Conservation (phyloP, 2,888 invertebrate genomes). For the Ochlodes sylvanus region DNA sequence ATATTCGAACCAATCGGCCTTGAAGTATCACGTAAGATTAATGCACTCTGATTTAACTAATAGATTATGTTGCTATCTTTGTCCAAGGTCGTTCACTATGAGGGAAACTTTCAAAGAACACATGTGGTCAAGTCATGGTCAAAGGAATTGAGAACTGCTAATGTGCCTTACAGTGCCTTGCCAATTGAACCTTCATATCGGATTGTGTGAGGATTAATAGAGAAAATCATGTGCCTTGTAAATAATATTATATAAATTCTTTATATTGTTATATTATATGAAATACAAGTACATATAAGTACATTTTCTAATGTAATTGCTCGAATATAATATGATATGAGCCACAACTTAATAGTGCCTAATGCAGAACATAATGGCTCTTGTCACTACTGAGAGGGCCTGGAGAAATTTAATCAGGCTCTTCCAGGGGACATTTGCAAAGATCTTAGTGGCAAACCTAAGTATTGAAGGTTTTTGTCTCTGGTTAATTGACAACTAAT, state of each 20-base stretch:
- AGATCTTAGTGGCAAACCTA: too few species aligned
- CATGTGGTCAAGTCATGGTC: slow-evolving; percentile 88
- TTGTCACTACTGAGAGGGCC: too few species aligned
- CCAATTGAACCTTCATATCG: slow-evolving; percentile 17
- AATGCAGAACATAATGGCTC: too few species aligned
- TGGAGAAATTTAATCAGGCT: too few species aligned
- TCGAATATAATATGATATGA: not conserved
- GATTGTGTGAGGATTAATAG: slow-evolving; percentile 25
- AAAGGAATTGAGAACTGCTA: slow-evolving; percentile 78
- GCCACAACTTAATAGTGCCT: too few species aligned
- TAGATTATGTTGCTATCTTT: slow-evolving; percentile 88
- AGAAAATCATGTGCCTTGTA: slow-evolving; percentile 33
- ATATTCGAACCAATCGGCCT: slow-evolving; percentile 88
- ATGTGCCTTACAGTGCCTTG: slow-evolving; percentile 65
- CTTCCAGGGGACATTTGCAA: too few species aligned
- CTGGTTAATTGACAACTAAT: too few species aligned
- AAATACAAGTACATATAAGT: not conserved
- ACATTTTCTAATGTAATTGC: not conserved
- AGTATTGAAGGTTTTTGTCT: too few species aligned
- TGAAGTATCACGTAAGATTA: slow-evolving; percentile 88
- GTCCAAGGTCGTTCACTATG: slow-evolving; percentile 88
- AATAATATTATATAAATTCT: slow-evolving; percentile 10
- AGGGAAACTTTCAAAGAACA: slow-evolving; percentile 88
- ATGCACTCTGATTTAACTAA: slow-evolving; percentile 89
- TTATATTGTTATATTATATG: slow-evolving; percentile 9